These are phyloP conservation scores for Hyposmocoma kahamanoa DNA, from an alignment of 1,140 invertebrate species.

Conservation along the genomic window DNA sequence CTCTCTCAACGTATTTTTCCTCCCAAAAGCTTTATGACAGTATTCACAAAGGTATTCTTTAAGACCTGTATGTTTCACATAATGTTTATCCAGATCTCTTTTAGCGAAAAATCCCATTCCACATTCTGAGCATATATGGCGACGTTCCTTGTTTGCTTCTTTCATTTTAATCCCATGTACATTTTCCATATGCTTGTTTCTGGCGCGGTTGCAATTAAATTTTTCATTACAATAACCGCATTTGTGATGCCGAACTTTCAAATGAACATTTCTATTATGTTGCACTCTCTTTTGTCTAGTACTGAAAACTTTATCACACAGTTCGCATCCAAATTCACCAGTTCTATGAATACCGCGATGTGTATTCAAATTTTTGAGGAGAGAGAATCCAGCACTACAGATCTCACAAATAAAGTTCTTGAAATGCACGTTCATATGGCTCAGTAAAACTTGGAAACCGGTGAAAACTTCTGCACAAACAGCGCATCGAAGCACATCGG, in stretches of 20 bases:
- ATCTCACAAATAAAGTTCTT: slow-evolving; percentile 81
- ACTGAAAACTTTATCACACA: neutral
- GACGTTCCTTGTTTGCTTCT: slow-evolving; percentile 5
- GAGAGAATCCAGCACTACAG: slow-evolving; percentile 75
- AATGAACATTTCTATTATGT: neutral
- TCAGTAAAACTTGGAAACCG: slow-evolving; percentile 52
- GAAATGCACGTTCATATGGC: slow-evolving; percentile 62
- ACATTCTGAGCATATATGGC: slow-evolving; percentile 54
- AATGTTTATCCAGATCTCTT: slow-evolving; percentile 81
- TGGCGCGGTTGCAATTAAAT: slow-evolving; percentile 8
- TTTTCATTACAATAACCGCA: slow-evolving; percentile 12
- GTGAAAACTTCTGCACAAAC: slow-evolving; percentile 52
- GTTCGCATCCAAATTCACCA: neutral
- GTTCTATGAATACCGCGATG: neutral
- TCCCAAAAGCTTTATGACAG: slow-evolving; percentile 84
- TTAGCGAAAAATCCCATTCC: slow-evolving; percentile 83
- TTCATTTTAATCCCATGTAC: slow-evolving; percentile 10
- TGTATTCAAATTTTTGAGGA: neutral
- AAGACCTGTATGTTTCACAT: slow-evolving; percentile 83
- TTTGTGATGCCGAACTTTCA: neutral
- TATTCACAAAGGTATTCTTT: slow-evolving; percentile 84
- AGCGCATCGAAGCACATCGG: slow-evolving; percentile 39
- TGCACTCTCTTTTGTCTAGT: neutral
- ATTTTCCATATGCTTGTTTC: slow-evolving; percentile 9
- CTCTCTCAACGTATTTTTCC: slow-evolving; percentile 85